These are phyloP conservation scores for Gobionotothen gibberifrons DNA, from an alignment of 2,797 vertebrate genomes.

Conservation along the genomic window DNA sequence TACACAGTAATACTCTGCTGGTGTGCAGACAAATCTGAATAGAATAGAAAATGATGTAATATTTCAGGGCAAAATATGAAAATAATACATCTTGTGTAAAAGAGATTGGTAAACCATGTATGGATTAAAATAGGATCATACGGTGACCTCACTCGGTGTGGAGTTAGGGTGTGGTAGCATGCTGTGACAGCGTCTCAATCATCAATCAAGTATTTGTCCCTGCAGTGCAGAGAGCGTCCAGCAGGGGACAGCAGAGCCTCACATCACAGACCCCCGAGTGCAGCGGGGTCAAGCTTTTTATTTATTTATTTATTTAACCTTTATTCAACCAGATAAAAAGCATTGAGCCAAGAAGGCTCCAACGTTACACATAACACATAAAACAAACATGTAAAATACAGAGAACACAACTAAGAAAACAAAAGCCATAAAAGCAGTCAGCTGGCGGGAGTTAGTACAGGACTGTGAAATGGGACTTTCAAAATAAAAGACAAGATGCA, in stretches of 20 bases:
- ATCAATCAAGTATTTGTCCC: not conserved
- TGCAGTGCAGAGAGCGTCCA: conserved; percentile 11
- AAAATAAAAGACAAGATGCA: conserved; percentile 18
- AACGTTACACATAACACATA: too few species aligned
- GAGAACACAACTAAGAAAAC: too few species aligned
- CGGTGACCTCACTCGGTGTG: not conserved
- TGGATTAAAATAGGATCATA: not conserved
- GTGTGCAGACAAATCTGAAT: not conserved
- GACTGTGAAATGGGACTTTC: not conserved
- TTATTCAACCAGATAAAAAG: too few species aligned
- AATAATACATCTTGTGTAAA: not conserved
- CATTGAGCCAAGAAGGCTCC: too few species aligned
- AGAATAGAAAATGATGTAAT: not conserved
- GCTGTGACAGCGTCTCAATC: not conserved
- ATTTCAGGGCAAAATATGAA: not conserved
- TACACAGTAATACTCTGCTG: not conserved
- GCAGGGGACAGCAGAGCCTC: conserved; percentile 45
- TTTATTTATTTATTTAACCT: too few species aligned
- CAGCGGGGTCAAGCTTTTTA: too few species aligned
- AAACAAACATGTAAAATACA: too few species aligned
- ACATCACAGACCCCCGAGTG: not conserved
- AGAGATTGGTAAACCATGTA: not conserved
- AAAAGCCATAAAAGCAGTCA: too few species aligned
- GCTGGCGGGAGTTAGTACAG: not conserved
- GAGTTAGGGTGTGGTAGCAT: conserved; percentile 9